Evolutionary conservation across 2,113 vertebrate species (phyloP), one percentile per base, ranked within the genome.

Genomic region (Propithecus coquereli): DNA sequence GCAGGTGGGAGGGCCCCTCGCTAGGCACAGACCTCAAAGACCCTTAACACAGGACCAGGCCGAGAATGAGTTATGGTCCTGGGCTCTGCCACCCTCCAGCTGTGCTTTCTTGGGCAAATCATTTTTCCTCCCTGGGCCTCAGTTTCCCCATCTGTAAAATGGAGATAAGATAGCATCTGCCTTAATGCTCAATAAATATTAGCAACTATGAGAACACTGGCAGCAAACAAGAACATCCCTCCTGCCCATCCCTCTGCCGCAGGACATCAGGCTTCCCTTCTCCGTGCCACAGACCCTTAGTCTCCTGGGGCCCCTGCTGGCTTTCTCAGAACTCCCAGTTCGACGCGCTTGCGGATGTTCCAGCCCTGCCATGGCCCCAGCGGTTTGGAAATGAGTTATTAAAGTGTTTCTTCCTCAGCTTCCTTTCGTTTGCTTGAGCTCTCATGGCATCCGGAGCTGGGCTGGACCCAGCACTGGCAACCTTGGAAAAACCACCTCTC

Each of bases 301-400:
- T 4, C 32, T 13, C 6, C 0, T 13, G 3, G 37, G 45, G 27
- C 4, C 12, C 43, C 57, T 5, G 45, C 63, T 7, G 18, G 25
- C n/a, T 54, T 59, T 43, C 83, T 57, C 9, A 34, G 1, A 63
- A 57, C 0, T 37, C 54, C 57, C 6, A 12, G 54, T 1, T 45
- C 11, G 16, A 65, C 25, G 7, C 40, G 54, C 7, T 4, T 0
- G 12, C 14, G 0, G 40, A 25, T 10, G 30, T 0, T 16, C 25
- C 20, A 3, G 16, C 43, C 22, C 63, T 34, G 66, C n/a, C 8
- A 27, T 0, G 4, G 43, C 27, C 82, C 34, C 22, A 3, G 82
- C 54, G n/a, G 27, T 22, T 2, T 20, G n/a, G 25, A 66, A 63
- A 10, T 2, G 4, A 12, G 37, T 45, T 40, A 18, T 4, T 63